phyloP scores from a whole-genome alignment of 2,113 vertebrate species.

The Oxygymnocypris stewartii region DNA sequence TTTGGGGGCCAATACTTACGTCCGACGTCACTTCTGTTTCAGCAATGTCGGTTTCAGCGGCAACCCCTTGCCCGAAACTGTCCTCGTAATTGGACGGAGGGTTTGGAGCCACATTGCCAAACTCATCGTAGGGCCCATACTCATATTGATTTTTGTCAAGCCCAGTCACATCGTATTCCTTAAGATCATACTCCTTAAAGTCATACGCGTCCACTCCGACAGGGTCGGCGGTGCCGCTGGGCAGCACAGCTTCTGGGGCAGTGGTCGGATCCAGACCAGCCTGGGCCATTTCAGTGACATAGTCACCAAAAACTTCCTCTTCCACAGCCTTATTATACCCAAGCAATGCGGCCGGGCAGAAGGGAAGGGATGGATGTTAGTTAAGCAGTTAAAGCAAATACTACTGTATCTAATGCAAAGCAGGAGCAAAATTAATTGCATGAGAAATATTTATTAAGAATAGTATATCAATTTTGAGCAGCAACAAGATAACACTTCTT shows the following conservation, averaged over 20 bases:
- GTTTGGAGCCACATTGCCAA: conserved; percentile 83
- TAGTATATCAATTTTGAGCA: conserved; percentile 14
- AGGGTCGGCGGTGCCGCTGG: conserved; percentile 64
- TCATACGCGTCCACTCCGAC: conserved; percentile 81
- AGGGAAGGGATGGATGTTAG: conserved; percentile 77
- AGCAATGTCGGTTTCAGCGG: conserved; percentile 91
- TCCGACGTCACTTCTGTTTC: conserved; percentile 77
- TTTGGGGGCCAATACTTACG: conserved; percentile 80
- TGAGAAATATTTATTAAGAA: conserved; percentile 42
- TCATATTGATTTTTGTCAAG: conserved; percentile 86
- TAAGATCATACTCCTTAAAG: conserved; percentile 90
- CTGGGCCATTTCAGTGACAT: conserved; percentile 82
- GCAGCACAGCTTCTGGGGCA: conserved; percentile 67
- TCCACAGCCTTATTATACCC: conserved; percentile 87
- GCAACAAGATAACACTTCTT: conserved; percentile 62
- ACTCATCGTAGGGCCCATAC: conserved; percentile 88
- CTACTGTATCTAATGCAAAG: conserved; percentile 64
- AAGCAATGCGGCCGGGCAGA: conserved; percentile 63
- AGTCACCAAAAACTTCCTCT: conserved; percentile 87
- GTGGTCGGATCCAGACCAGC: conserved; percentile 81
- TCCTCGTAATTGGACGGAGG: conserved; percentile 78
- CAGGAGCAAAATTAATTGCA: conserved; percentile 54
- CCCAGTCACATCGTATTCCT: conserved; percentile 74
- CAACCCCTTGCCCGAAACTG: conserved; percentile 91
- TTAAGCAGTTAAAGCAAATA: conserved; percentile 78